Evolutionary conservation across 2,888 invertebrate species (phyloP).

Genomic region (Cosmorhoe ocellata): DNA sequence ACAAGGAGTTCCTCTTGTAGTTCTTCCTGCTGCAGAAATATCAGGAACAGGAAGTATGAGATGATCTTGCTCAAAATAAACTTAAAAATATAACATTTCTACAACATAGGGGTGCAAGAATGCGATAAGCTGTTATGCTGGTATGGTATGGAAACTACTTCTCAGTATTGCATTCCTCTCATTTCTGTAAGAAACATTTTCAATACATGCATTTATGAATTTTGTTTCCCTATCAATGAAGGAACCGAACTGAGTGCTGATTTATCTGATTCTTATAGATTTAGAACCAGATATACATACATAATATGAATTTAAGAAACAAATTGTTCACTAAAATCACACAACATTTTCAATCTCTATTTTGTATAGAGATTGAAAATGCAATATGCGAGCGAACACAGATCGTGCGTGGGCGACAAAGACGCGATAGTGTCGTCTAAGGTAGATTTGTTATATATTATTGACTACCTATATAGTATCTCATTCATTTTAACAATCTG

Average conservation of each 20-base stretch:
- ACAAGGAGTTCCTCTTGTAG: slow-evolving; percentile 14
- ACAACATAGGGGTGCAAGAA: slow-evolving; percentile 17
- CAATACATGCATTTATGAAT: too few relatives aligned
- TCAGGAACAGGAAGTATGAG: slow-evolving; percentile 22
- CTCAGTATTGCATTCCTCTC: too few relatives aligned
- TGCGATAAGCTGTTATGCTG: neutral
- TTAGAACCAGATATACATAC: too few relatives aligned
- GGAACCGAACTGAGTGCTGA: too few relatives aligned
- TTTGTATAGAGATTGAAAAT: neutral
- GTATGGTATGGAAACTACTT: too few relatives aligned
- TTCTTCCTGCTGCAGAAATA: slow-evolving; percentile 19
- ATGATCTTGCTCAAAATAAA: slow-evolving; percentile 22
- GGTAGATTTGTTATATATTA: slow-evolving; percentile 11
- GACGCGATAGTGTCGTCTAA: slow-evolving; percentile 10
- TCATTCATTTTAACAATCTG: slow-evolving; percentile 9
- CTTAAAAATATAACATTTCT: slow-evolving; percentile 15
- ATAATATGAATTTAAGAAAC: too few relatives aligned
- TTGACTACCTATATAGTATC: slow-evolving; percentile 10
- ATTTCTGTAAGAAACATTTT: too few relatives aligned
- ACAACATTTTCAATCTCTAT: too few relatives aligned
- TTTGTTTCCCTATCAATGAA: too few relatives aligned
- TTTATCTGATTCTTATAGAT: too few relatives aligned
- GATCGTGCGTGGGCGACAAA: slow-evolving; percentile 15
- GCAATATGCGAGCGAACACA: neutral
- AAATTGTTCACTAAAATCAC: too few relatives aligned